phyloP scores from a whole-genome alignment of 2,888 invertebrate species.

The Leucoma salicis region DNA sequence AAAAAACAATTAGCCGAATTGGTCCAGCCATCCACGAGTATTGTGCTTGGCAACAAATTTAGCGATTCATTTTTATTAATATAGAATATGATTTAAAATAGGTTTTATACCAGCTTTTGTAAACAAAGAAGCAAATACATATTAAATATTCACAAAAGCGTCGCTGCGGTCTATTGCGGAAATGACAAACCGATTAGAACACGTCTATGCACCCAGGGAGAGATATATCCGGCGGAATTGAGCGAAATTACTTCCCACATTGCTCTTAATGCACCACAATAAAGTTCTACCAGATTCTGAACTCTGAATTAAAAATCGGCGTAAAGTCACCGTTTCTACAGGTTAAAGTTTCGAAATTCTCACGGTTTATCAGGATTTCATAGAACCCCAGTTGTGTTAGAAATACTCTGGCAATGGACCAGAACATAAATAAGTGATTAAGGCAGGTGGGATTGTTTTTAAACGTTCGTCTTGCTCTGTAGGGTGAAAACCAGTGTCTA shows the following conservation, averaged over 20 bases:
- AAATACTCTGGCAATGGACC: constrained; percentile 71
- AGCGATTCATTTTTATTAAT: no score
- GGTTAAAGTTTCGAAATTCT: constrained; percentile 70
- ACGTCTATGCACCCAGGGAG: constrained; percentile 62
- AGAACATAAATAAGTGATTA: constrained; percentile 80
- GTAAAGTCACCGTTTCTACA: constrained; percentile 44
- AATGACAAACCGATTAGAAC: constrained; percentile 78
- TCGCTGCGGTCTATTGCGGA: constrained; percentile 69
- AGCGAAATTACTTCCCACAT: constrained; percentile 69
- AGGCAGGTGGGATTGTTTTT: constrained; percentile 80
- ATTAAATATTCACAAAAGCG: constrained; percentile 65
- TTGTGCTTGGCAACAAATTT: no score
- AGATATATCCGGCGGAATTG: constrained; percentile 75
- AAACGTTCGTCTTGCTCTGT: constrained; percentile 42
- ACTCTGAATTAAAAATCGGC: constrained; percentile 59
- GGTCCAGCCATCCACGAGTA: no score
- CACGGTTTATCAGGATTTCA: constrained; percentile 77
- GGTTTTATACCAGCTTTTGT: no score
- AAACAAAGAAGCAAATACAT: constrained; percentile 56
- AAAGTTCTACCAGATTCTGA: constrained; percentile 55
- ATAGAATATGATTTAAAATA: no score
- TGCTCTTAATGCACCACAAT: constrained; percentile 58
- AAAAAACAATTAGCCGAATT: no score
- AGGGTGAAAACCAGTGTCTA: constrained; percentile 32
- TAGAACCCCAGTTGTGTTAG: constrained; percentile 74